A percentile compares a stretch with the other conserved stretches of the same genome.
Evolutionary conservation across 2,113 vertebrate genomes (phyloP).

Genomic region (Corydoras sp.): DNA sequence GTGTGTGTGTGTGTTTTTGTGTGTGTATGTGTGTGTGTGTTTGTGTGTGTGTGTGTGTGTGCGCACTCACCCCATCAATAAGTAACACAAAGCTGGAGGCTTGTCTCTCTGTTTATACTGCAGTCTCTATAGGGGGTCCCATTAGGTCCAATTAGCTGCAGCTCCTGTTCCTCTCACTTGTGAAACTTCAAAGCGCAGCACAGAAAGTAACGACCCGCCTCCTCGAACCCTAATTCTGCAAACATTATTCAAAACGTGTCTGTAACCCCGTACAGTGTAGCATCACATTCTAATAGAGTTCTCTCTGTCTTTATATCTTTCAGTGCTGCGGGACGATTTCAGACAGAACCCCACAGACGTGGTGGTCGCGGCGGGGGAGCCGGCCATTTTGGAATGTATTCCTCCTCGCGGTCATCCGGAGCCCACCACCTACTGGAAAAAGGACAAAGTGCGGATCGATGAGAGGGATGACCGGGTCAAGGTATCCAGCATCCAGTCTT

Average conservation of each 20-base stretch:
- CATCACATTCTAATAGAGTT: constrained; percentile 7
- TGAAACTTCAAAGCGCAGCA: constrained; percentile 35
- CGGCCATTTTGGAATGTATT: constrained; percentile 92
- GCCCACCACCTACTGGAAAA: constrained; percentile 97
- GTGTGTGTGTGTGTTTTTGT: too few species aligned
- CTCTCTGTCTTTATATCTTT: constrained; percentile 2
- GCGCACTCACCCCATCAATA: constrained; percentile 31
- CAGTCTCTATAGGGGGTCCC: constrained; percentile 55
- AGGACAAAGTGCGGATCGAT: constrained; percentile 90
- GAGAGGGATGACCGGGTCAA: constrained; percentile 92
- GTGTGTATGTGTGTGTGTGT: too few species aligned
- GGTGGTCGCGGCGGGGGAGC: constrained; percentile 93
- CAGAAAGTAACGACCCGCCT: too few species aligned
- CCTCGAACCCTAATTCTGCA: too few species aligned
- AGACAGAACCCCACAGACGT: constrained; percentile 94
- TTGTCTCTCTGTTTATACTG: constrained; percentile 62
- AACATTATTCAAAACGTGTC: neutral
- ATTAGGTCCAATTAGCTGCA: constrained; percentile 66
- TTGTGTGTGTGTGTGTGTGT: too few species aligned
- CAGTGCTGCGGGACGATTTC: constrained; percentile 96
- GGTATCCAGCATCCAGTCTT: constrained; percentile 51
- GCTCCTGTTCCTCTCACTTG: constrained; percentile 49
- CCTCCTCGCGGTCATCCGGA: constrained; percentile 94
- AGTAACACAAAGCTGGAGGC: constrained; percentile 61
- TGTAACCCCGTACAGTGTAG: too few species aligned